These are phyloP conservation scores for Cyclargus thomasi DNA, from an alignment of 1,140 invertebrate genomes.

Conservation along the genomic window DNA sequence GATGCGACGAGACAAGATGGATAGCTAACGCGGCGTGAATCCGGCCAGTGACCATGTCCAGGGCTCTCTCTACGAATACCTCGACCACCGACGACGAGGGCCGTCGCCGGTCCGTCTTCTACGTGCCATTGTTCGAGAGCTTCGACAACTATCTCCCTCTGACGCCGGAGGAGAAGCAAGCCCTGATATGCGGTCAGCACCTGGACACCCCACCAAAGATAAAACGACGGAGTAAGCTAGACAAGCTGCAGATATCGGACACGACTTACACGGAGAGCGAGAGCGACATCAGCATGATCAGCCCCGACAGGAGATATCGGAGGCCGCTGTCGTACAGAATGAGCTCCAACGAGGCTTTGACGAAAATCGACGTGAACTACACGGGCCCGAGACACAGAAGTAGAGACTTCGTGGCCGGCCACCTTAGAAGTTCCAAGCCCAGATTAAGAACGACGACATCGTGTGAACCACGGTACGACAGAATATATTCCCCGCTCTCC, in stretches of 20 bases:
- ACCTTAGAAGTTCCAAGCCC: slow-evolving; percentile 47
- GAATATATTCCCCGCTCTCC: slow-evolving; percentile 58
- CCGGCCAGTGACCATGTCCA: slow-evolving; percentile 56
- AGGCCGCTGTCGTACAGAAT: slow-evolving; percentile 61
- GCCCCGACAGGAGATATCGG: slow-evolving; percentile 49
- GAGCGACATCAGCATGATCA: slow-evolving; percentile 57
- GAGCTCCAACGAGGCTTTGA: slow-evolving; percentile 59
- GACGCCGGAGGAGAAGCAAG: slow-evolving; percentile 62
- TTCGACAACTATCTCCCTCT: slow-evolving; percentile 71
- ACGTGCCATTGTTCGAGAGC: slow-evolving; percentile 76
- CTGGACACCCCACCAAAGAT: slow-evolving; percentile 46
- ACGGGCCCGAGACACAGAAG: slow-evolving; percentile 48
- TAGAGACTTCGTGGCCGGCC: slow-evolving; percentile 42
- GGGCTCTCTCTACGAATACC: slow-evolving; percentile 44
- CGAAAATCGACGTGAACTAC: slow-evolving; percentile 51
- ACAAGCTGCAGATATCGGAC: slow-evolving; percentile 47
- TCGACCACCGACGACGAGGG: slow-evolving; percentile 57
- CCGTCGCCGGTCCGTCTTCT: slow-evolving; percentile 77
- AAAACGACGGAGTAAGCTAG: slow-evolving; percentile 37
- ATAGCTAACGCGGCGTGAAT: slow-evolving; percentile 59
- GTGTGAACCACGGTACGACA: slow-evolving; percentile 61
- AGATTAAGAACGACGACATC: slow-evolving; percentile 62
- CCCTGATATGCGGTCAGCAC: slow-evolving; percentile 56
- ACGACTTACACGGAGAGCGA: slow-evolving; percentile 62
- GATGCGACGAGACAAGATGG: slow-evolving; percentile 47